These are phyloP conservation scores for Siniperca chuatsi DNA, from an alignment of 2,113 vertebrate species.

Conservation along the genomic window DNA sequence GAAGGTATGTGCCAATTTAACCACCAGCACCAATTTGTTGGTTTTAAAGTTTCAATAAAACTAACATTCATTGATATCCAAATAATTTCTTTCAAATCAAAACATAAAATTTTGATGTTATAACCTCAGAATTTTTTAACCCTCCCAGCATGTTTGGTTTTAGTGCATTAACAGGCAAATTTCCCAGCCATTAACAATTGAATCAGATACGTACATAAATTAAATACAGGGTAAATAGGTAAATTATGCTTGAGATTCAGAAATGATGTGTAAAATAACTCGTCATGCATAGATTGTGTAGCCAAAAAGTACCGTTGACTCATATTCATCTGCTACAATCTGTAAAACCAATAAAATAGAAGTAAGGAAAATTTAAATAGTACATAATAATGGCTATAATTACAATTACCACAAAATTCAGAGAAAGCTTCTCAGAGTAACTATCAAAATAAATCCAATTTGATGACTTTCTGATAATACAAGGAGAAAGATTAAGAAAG, in stretches of 20 bases:
- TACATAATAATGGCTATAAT: neutral
- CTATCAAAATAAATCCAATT: neutral
- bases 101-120: slow-evolving; percentile 13
- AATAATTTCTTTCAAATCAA: slow-evolving; percentile 14
- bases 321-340: slow-evolving; percentile 66
- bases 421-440: neutral
- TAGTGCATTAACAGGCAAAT: slow-evolving; percentile 1
- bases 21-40: neutral
- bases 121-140: neutral
- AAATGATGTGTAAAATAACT: slow-evolving; percentile 14
- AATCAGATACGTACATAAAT: neutral
- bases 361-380: slow-evolving; percentile 25
- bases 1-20: neutral
- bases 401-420: neutral
- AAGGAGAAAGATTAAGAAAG: neutral
- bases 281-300: slow-evolving; percentile 46
- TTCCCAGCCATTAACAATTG: neutral
- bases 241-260: slow-evolving; percentile 27
- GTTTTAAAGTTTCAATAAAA: neutral
- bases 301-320: slow-evolving; percentile 55
- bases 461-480: neutral
- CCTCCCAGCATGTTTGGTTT: slow-evolving; percentile 11
- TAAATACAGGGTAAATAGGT: slow-evolving; percentile 12
- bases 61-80: neutral
- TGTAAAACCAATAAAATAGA: slow-evolving; percentile 68